Percentiles rank a stretch among this genome's conserved stretches.
Conservation (phyloP, 2,797 vertebrate species). For the Trachurus trachurus region DNA sequence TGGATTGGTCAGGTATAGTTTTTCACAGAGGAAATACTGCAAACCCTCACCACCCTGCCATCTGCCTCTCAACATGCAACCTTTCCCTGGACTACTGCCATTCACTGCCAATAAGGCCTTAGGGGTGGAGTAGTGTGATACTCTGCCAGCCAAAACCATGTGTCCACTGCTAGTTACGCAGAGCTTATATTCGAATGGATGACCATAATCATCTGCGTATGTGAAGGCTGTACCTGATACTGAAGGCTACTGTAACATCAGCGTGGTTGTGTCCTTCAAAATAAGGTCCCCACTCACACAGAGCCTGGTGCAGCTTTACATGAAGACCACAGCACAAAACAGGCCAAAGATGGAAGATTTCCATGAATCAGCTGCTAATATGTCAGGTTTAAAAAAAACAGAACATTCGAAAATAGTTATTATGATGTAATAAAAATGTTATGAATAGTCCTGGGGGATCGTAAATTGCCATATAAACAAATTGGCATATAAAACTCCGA, state of each 20-base stretch:
- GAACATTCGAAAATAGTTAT: slow-evolving; percentile 7
- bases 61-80: slow-evolving; percentile 78
- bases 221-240: slow-evolving; percentile 4
- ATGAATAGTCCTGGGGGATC: neutral
- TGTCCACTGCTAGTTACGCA: slow-evolving; percentile 65
- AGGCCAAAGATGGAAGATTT: neutral
- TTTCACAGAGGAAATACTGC: slow-evolving; percentile 59
- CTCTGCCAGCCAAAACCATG: slow-evolving; percentile 64
- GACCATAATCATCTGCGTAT: slow-evolving; percentile 27
- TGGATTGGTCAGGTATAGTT: slow-evolving; percentile 63
- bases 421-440: slow-evolving; percentile 9
- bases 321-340: slow-evolving; percentile 8
- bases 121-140: slow-evolving; percentile 63
- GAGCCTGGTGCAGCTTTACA: slow-evolving; percentile 19
- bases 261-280: slow-evolving; percentile 31
- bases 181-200: slow-evolving; percentile 44
- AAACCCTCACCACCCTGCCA: slow-evolving; percentile 64
- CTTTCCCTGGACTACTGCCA: slow-evolving; percentile 71
- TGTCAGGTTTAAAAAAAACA: neutral
- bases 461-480: slow-evolving; percentile 8
- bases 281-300: neutral
- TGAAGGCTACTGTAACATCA: slow-evolving; percentile 8
- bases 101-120: slow-evolving; percentile 68
- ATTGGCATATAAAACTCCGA: slow-evolving; percentile 1
- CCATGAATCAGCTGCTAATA: slow-evolving; percentile 10